A percentile compares a stretch with the other conserved stretches of the same genome.
Conservation (phyloP, 2,113 vertebrate species). For the Laterallus jamaicensis region DNA sequence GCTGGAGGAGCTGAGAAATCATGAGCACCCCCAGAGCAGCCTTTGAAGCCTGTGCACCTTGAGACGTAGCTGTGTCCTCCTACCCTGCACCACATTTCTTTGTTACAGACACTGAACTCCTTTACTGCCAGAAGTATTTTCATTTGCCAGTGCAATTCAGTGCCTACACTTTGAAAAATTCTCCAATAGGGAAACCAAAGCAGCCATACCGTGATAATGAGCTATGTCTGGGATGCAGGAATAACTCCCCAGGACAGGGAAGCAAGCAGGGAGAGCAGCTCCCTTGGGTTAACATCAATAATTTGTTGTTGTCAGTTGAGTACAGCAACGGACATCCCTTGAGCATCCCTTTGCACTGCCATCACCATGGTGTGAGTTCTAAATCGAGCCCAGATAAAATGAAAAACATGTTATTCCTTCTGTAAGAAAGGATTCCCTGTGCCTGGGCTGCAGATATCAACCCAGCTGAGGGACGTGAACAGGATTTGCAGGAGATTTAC, state of each 20-base stretch:
- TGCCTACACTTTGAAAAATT: neutral
- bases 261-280: neutral
- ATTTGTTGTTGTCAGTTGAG: neutral
- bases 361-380: neutral
- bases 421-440: neutral
- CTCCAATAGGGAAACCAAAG: neutral
- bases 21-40: neutral
- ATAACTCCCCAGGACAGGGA: neutral
- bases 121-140: neutral
- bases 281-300: neutral
- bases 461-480: neutral
- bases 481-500: neutral
- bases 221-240: neutral
- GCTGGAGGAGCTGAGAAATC: neutral
- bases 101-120: no score
- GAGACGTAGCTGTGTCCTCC: fast-evolving
- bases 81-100: neutral
- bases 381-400: neutral
- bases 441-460: neutral
- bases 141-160: neutral
- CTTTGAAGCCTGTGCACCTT: neutral
- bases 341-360: neutral
- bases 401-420: neutral
- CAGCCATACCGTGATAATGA: neutral
- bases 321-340: neutral